A percentile compares a stretch with the other conserved stretches of the same genome.
Evolutionary conservation across 2,113 vertebrate species (phyloP).

Genomic region (Plecturocebus donacophilus): DNA sequence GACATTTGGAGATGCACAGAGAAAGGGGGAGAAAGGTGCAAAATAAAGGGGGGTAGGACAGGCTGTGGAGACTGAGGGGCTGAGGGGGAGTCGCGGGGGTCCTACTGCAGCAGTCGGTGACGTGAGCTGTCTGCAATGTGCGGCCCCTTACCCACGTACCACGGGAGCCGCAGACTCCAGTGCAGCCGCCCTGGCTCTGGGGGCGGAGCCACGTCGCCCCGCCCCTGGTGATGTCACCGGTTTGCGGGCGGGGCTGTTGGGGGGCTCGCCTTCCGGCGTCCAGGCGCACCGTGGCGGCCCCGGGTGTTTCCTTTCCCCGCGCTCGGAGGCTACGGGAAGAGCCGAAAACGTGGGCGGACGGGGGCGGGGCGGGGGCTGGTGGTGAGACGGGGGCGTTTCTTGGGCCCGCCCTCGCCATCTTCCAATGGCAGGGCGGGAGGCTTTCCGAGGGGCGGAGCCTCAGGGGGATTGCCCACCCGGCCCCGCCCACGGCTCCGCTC

Average conservation of each 20-base stretch:
- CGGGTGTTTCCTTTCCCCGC: background rate
- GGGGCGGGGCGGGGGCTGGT: background rate
- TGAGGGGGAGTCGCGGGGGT: background rate
- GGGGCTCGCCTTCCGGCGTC: background rate
- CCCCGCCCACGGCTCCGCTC: background rate
- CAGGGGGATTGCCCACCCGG: fast-evolving
- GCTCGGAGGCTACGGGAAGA: background rate
- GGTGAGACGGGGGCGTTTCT: slow-evolving; percentile 56
- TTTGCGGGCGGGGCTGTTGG: background rate
- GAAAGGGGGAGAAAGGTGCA: background rate
- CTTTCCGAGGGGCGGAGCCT: background rate
- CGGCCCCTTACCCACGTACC: fast-evolving
- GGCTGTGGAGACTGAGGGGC: background rate
- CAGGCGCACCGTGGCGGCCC: background rate
- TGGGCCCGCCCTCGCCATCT: background rate
- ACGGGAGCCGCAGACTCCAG: background rate
- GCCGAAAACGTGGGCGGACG: background rate
- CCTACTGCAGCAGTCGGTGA: background rate
- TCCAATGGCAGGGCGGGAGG: slow-evolving; percentile 50
- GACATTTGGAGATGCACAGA: background rate
- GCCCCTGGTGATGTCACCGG: slow-evolving; percentile 25
- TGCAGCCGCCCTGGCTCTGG: fast-evolving
- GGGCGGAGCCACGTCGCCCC: background rate
- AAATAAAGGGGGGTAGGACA: fast-evolving
- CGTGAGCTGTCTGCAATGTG: fast-evolving